These are phyloP conservation scores for Brachionus paranguensis DNA, from an alignment of 1,140 invertebrate species.

Conservation along the genomic window DNA sequence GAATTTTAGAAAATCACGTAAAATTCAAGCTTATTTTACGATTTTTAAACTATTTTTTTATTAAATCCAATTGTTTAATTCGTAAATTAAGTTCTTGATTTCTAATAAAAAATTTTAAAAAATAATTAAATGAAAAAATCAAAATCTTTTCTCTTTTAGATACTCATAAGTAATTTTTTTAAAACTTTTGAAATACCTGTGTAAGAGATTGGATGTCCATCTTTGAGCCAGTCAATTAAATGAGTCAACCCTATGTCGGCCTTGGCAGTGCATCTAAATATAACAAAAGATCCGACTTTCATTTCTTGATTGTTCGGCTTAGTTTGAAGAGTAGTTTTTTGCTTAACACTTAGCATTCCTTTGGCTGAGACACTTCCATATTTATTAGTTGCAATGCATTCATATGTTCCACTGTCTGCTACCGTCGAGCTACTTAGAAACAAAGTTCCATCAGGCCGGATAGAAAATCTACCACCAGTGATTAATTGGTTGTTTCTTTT, in stretches of 20 bases:
- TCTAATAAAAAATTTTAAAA: too few relatives aligned
- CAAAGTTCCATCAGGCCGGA: constrained; percentile 24
- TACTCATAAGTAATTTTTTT: not conserved
- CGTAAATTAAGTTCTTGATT: too few relatives aligned
- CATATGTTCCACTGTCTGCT: constrained; percentile 37
- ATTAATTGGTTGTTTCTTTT: constrained; percentile 25
- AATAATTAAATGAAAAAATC: too few relatives aligned
- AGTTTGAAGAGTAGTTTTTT: constrained; percentile 20
- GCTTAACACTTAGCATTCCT: constrained; percentile 33
- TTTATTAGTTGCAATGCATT: constrained; percentile 31
- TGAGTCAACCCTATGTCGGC: constrained; percentile 26
- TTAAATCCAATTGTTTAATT: too few relatives aligned
- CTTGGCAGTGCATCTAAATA: constrained; percentile 39
- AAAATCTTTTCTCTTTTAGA: too few relatives aligned
- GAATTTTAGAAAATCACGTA: too few relatives aligned
- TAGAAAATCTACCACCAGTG: constrained; percentile 38
- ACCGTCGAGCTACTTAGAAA: constrained; percentile 9
- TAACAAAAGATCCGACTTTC: constrained; percentile 16
- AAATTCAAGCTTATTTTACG: too few relatives aligned
- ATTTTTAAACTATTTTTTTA: too few relatives aligned
- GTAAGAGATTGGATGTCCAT: constrained; percentile 33
- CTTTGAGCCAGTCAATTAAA: constrained; percentile 39
- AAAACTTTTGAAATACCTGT: constrained; percentile 5
- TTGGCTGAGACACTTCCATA: constrained; percentile 19
- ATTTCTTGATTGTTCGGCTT: constrained; percentile 39